phyloP scores from a whole-genome alignment of 2,888 invertebrate genomes.

The Bruchidius siliquastri region DNA sequence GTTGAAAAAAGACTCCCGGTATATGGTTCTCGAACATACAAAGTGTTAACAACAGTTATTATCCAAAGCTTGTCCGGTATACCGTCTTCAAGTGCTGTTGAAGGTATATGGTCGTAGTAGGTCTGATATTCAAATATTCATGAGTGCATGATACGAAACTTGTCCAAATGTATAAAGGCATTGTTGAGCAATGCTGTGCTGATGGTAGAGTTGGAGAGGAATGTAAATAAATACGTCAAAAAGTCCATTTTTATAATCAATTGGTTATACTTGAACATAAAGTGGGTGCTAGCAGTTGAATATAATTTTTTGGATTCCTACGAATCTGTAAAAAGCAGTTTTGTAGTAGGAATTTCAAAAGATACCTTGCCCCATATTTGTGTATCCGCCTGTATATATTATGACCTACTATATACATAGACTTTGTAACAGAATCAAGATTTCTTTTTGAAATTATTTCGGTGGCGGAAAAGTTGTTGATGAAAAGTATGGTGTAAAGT shows the following conservation, averaged over 20 bases:
- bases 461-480: too few species aligned
- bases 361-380: too few species aligned
- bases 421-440: too few species aligned
- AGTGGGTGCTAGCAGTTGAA: not conserved
- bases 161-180: not conserved
- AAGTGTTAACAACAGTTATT: not conserved
- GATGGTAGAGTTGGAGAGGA: not conserved
- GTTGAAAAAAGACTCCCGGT: too few species aligned
- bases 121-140: not conserved
- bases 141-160: not conserved
- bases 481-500: too few species aligned
- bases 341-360: too few species aligned
- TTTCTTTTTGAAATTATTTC: too few species aligned
- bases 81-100: not conserved
- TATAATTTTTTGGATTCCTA: not conserved
- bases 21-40: not conserved
- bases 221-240: not conserved
- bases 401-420: too few species aligned
- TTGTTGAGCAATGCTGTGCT: not conserved
- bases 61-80: not conserved
- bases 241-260: not conserved
- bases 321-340: not conserved
- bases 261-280: not conserved
- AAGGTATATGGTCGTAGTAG: not conserved
- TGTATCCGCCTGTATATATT: too few species aligned